Evolutionary conservation across 2,888 invertebrate genomes (phyloP).

Genomic region (Tetranychus piercei): DNA sequence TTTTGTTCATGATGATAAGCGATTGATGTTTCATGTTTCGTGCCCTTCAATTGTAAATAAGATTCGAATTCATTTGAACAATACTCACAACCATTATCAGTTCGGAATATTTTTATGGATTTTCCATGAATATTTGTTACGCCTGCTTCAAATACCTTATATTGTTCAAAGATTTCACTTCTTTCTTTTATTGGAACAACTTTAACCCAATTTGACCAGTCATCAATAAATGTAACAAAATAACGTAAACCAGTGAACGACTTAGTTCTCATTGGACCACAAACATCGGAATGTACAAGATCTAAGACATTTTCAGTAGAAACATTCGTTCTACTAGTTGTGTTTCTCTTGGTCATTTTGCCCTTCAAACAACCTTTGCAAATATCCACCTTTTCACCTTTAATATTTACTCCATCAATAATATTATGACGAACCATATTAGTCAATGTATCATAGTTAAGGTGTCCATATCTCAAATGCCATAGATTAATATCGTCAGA

Average conservation of each 20-base stretch:
- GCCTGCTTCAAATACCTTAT: not conserved
- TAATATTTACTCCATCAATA: not conserved
- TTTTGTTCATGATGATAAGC: constrained; percentile 25
- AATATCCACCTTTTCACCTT: not conserved
- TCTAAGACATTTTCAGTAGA: not conserved
- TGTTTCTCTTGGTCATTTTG: not conserved
- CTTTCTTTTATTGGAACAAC: not conserved
- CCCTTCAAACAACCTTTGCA: constrained; percentile 7
- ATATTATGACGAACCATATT: not conserved
- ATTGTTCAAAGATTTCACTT: constrained; percentile 10
- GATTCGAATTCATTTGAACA: constrained; percentile 17
- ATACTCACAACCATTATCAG: constrained; percentile 18
- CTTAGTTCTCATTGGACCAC: constrained; percentile 15
- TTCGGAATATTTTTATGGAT: constrained; percentile 10
- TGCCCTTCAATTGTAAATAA: constrained; percentile 20
- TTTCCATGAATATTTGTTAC: not conserved
- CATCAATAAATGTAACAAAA: constrained; percentile 10
- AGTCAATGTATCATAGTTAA: not conserved
- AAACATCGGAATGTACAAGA: not conserved
- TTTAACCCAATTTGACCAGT: not conserved
- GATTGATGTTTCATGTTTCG: constrained; percentile 21
- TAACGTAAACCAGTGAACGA: constrained; percentile 9
- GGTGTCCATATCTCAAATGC: not conserved
- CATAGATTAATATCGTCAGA: not conserved
- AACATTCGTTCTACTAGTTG: not conserved